Base-by-base conservation (phyloP, 2,888 invertebrate species). In the Formica aserva region DNA sequence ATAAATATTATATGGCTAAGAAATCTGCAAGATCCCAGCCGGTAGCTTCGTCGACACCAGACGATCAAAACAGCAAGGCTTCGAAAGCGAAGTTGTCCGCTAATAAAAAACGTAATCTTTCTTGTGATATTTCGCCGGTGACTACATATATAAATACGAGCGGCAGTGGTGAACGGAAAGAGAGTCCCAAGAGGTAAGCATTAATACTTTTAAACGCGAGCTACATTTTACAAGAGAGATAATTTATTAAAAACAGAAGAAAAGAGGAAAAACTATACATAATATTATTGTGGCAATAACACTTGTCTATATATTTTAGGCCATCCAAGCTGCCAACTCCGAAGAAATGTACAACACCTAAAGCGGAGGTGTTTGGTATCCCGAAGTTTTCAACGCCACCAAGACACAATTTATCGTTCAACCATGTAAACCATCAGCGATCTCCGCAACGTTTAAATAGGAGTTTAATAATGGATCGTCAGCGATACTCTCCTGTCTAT, bases 41-140 rank as follows among this genome's bases (percentile, higher is more conserved):
- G 3, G 88, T 92, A 4, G 94, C 94, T 11, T 92, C 94, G 0
- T 94, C 94, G 6, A 94, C 94, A 3, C 94, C 94, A 32, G 93
- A 93, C 74, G 63, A 71, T 8, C 83, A 84, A 5, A 89, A 81
- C 35, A 62, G 22, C 11, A 86, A 85, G 29, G 29, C 62, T 0
- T 85, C 35, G 11, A 72, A 55, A 6, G 3, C 32, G 13, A 83
- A 85, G 13, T 29, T 66, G 29, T 8, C 60, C 9, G 8, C 22
- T 71, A 83, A 66, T 62, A 89, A 85, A 57, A 89, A 88, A 32
- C 85, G 82, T 22, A 90, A 85, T 5, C 62, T 88, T 63, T 85
- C 89, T 4, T 92, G 91, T 62, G 92, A 91, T 69, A 90, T 92
- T 75, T 92, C 93, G 2, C 93, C 94, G 5, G 91, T 93, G 11